Percentiles rank a stretch among this genome's conserved stretches.
Evolutionary conservation across 2,797 vertebrate genomes (phyloP).

Genomic region (Bovichtus variegatus): DNA sequence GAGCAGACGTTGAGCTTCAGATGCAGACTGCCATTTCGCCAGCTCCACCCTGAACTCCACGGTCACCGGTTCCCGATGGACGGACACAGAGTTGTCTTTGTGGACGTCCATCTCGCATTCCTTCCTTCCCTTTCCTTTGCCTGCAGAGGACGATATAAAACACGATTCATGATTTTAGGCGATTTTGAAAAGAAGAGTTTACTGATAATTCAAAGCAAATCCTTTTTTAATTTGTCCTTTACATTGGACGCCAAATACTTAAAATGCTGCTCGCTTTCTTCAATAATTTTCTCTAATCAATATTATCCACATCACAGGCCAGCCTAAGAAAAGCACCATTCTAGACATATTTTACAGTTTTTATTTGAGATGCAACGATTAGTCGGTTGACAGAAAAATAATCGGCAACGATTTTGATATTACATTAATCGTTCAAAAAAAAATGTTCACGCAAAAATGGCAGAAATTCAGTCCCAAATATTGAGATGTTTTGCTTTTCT

Average conservation of each 20-base stretch:
- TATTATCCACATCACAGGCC: neutral
- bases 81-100: neutral
- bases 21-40: slow-evolving; percentile 73
- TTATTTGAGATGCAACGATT: too few species aligned
- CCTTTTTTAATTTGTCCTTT: neutral
- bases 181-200: slow-evolving; percentile 3
- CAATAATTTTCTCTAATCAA: neutral
- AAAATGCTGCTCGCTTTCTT: neutral
- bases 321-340: neutral
- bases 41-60: slow-evolving; percentile 86
- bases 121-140: slow-evolving; percentile 59
- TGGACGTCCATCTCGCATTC: slow-evolving; percentile 15
- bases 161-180: neutral
- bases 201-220: neutral
- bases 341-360: neutral
- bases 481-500: too few species aligned
- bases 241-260: neutral
- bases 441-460: too few species aligned
- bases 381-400: too few species aligned
- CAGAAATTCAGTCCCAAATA: too few species aligned
- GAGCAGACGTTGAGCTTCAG: slow-evolving; percentile 19
- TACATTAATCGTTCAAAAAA: too few species aligned
- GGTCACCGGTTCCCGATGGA: slow-evolving; percentile 65
- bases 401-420: too few species aligned
- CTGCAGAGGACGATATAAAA: slow-evolving; percentile 57